Percentiles rank a stretch among this genome's conserved stretches.
phyloP scores from a whole-genome alignment of 2,888 invertebrate species.

The Rhyacophila evoluta region DNA sequence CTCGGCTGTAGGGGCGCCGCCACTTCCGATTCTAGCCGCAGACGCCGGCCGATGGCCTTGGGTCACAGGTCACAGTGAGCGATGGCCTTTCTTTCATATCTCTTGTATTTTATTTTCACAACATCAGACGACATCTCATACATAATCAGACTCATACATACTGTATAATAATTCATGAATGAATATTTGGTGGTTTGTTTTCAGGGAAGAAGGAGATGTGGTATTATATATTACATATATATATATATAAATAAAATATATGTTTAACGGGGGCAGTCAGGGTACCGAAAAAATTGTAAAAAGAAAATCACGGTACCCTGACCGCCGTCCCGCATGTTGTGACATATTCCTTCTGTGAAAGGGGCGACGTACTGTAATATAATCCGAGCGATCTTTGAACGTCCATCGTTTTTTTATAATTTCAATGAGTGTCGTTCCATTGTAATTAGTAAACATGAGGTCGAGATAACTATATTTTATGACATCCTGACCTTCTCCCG shows the following conservation, averaged over 20 bases:
- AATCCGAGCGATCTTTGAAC: constrained; percentile 61
- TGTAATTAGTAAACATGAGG: constrained; percentile 67
- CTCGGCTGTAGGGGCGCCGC: constrained; percentile 49
- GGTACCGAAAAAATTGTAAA: constrained; percentile 53
- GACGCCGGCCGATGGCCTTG: constrained; percentile 32
- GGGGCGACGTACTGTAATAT: constrained; percentile 82
- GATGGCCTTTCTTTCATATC: constrained; percentile 54
- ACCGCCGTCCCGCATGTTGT: constrained; percentile 68
- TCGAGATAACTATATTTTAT: constrained; percentile 71
- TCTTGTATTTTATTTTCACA: constrained; percentile 56
- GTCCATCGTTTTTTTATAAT: constrained; percentile 71
- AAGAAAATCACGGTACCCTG: constrained; percentile 49
- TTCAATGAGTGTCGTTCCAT: constrained; percentile 80
- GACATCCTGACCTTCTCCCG: constrained; percentile 77
- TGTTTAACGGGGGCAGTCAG: constrained; percentile 53
- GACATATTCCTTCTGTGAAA: constrained; percentile 90
- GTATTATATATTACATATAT: constrained; percentile 49
- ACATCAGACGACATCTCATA: constrained; percentile 68
- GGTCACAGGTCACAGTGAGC: constrained; percentile 41
- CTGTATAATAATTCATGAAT: constrained; percentile 63
- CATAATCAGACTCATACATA: constrained; percentile 57
- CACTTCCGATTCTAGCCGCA: constrained; percentile 50
- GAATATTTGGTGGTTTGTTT: constrained; percentile 66
- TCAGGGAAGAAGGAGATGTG: constrained; percentile 66
- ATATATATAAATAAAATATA: constrained; percentile 52